These are phyloP conservation scores for Coccyzus lansbergi DNA, from an alignment of 2,797 vertebrate genomes.

Conservation along the genomic window DNA sequence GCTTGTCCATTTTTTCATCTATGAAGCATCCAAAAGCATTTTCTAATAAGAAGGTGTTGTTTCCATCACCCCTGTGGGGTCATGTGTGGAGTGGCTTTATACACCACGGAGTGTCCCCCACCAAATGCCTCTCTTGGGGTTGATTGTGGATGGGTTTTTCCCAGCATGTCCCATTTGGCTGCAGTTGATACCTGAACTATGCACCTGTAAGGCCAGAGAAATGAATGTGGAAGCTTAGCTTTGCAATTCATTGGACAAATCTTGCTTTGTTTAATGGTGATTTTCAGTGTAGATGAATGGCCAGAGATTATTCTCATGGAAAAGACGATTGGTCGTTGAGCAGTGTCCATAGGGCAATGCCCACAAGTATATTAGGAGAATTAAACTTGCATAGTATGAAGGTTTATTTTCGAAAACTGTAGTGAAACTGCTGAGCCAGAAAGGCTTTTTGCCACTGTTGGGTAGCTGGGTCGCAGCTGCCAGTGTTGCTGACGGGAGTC, in stretches of 20 bases:
- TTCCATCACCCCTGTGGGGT: not conserved
- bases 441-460: not conserved
- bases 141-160: fast-evolving
- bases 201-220: not conserved
- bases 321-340: not conserved
- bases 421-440: not conserved
- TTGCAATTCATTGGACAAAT: not conserved
- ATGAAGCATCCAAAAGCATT: not conserved
- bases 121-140: not conserved
- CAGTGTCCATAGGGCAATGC: not conserved
- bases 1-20: not conserved
- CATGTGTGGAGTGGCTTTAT: not conserved
- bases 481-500: not conserved
- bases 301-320: not conserved
- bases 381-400: not conserved
- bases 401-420: not conserved
- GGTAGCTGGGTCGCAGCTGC: not conserved
- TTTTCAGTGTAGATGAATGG: not conserved
- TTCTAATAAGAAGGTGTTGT: not conserved
- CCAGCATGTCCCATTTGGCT: not conserved
- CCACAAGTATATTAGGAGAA: not conserved
- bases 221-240: not conserved
- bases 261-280: too few relatives aligned
- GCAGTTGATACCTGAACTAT: not conserved
- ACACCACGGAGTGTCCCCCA: fast-evolving